Base-by-base conservation (phyloP, 2,113 vertebrate genomes). In the Calypte anna region DNA sequence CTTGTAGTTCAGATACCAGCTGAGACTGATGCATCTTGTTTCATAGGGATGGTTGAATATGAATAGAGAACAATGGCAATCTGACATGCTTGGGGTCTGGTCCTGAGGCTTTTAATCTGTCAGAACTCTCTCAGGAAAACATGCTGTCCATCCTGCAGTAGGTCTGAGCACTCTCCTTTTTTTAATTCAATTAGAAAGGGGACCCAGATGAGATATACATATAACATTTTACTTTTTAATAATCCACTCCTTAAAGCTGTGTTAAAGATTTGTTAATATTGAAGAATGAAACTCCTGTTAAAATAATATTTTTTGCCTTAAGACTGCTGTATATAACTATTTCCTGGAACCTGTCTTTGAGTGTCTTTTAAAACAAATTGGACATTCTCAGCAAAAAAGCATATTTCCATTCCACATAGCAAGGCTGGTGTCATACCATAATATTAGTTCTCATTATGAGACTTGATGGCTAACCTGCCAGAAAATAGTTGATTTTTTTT, bases 391-490 rank as follows among this genome's bases (percentile, higher is more conserved):
- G 38, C 12, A 85, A 79, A 79, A 93, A 93, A 9, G 14, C 51
- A 38, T 85, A 95, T 92, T 91, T 94, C 27, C 55, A 90, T 82
- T 92, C 67, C 64, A 88, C 17, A 31, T 59, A 38, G 23, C 43
- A 82, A 90, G 24, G 30, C 68, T 91, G 19, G 5, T 92, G 73
- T 64, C 36, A 36, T 64, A 94, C 66, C 19, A 12, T 77, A 89
- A 68, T 28, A 93, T 54, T 75, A 40, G 73, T 80, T 69, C 84
- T 87, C 75, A 80, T 76, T 21, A 91, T 69, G 59, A 82, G 55
- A 85, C 25, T 74, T 80, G 58, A 89, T 83, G 82, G 62, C 28
- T 94, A 95, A 94, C 81, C 78, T 94, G 89, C 36, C 91, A 95
- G 75, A 94, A 95, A 87, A 79, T 46, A 55, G 70, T 69, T 94